A percentile compares a stretch with the other conserved stretches of the same genome.
Conservation (phyloP, 1,140 invertebrate species). For the Cydia amplana region DNA sequence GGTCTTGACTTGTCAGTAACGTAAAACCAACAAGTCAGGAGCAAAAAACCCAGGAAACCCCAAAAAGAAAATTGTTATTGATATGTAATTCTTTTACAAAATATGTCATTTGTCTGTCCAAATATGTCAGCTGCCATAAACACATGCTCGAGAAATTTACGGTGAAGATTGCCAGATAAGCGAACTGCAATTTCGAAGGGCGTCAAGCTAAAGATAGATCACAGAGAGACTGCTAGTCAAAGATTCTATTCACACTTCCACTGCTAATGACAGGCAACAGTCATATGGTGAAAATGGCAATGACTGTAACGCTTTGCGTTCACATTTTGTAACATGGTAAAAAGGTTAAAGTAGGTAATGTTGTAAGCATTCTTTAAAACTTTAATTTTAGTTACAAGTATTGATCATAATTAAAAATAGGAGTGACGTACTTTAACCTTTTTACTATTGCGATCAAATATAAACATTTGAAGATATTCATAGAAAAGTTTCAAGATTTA, state of each 20-base stretch:
- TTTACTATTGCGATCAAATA: slow-evolving; percentile 2
- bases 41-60: too few relatives aligned
- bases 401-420: neutral
- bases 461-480: neutral
- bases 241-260: slow-evolving; percentile 44
- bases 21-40: too few relatives aligned
- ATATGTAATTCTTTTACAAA: neutral
- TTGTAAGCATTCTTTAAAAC: neutral
- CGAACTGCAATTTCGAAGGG: slow-evolving; percentile 52
- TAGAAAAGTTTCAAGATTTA: neutral
- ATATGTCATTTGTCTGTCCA: neutral
- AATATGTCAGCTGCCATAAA: slow-evolving; percentile 24
- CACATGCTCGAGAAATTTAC: slow-evolving; percentile 56
- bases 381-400: too few relatives aligned
- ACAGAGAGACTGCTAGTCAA: slow-evolving; percentile 42
- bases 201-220: slow-evolving; percentile 53
- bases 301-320: slow-evolving; percentile 32
- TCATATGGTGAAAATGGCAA: slow-evolving; percentile 51
- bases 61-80: too few relatives aligned
- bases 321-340: neutral
- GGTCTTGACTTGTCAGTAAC: too few relatives aligned
- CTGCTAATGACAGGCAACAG: slow-evolving; percentile 56
- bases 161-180: slow-evolving; percentile 46
- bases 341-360: neutral
- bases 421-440: neutral